Base-by-base conservation (phyloP, 1,140 invertebrate species). In the Harpegnathos saltator region DNA sequence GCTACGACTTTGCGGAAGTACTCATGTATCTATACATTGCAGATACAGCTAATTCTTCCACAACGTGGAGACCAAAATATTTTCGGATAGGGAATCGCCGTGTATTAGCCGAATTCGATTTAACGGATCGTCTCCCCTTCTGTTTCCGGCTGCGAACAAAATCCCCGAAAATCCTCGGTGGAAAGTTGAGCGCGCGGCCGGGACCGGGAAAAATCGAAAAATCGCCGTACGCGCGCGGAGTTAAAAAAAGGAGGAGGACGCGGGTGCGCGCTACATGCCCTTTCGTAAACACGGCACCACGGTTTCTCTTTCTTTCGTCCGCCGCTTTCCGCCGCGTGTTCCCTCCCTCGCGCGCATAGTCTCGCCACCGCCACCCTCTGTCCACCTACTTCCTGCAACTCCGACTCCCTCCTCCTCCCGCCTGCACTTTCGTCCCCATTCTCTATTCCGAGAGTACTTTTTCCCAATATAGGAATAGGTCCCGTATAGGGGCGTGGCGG, bases 71-170 rank as follows among this genome's bases (percentile, higher is more conserved):
- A 69, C 17, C 29, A 24, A 24, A 69, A 80, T 69, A 33, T 80
- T 69, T 80, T 80, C 52, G 19, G 77, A 71, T 29, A 17, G 38
- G 29, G 73, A 56, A 26, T 22, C 54, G 33, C 72, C 80, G 65
- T 86, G 82, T 83, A 89, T 88, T 88, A 88, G 87, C 86, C 50
- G 83, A 81, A 90, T 90, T 91, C 84, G 86, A 90, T 91, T 91
- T 90, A 90, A 89, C 85, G 89, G 88, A 90, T 89, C 87, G 87
- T 82, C 89, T 87, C 83, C 82, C 66, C 88, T 86, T 88, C 81
- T 85, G 87, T 59, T 88, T 86, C 81, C 84, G 84, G 84, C 52
- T 72, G 83, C 65, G 72, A 75, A 73, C 71, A 73, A 88, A 88
- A 89, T 89, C 87, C 69, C 52, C 52, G 87, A 86, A 89, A 89